A percentile compares a stretch with the other conserved stretches of the same genome.
phyloP scores from a whole-genome alignment of 2,797 vertebrate species.

The Lithobates pipiens region DNA sequence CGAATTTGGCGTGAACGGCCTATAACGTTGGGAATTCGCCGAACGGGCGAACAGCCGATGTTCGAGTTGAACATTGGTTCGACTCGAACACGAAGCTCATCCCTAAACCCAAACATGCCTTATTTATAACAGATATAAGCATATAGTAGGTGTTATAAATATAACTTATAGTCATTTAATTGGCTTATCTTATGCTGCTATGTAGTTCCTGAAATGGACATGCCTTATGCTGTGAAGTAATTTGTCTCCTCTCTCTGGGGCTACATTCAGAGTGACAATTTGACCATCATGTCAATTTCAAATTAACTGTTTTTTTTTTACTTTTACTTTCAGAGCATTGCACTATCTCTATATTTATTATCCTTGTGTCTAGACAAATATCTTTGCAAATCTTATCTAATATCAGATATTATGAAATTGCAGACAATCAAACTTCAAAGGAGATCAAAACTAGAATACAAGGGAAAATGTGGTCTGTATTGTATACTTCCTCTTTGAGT shows the following conservation, averaged over 20 bases:
- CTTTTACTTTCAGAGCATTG: background rate
- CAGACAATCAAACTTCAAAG: constrained; percentile 17
- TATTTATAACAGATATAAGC: constrained; percentile 20
- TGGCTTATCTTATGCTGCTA: constrained; percentile 54
- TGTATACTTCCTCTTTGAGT: background rate
- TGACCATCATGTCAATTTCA: constrained; percentile 31
- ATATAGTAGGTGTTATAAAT: constrained; percentile 42
- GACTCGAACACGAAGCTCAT: too few species aligned
- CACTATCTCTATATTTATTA: constrained; percentile 7
- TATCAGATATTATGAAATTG: constrained; percentile 9
- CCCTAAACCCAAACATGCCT: background rate
- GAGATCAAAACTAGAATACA: background rate
- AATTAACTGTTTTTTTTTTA: constrained; percentile 1
- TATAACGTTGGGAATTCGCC: too few species aligned
- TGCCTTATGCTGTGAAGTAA: constrained; percentile 54
- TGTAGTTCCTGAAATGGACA: constrained; percentile 55
- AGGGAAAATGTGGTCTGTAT: background rate
- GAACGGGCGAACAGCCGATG: too few species aligned
- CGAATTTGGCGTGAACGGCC: too few species aligned
- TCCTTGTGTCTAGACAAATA: constrained; percentile 23
- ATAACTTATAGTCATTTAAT: constrained; percentile 50
- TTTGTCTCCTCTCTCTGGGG: constrained; percentile 48
- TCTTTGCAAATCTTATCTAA: background rate
- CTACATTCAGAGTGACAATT: constrained; percentile 33
- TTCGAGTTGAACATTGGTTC: too few species aligned